Percentiles rank a stretch among this genome's conserved stretches.
Conservation (phyloP, 1,140 invertebrate species). For the Periplaneta americana region DNA sequence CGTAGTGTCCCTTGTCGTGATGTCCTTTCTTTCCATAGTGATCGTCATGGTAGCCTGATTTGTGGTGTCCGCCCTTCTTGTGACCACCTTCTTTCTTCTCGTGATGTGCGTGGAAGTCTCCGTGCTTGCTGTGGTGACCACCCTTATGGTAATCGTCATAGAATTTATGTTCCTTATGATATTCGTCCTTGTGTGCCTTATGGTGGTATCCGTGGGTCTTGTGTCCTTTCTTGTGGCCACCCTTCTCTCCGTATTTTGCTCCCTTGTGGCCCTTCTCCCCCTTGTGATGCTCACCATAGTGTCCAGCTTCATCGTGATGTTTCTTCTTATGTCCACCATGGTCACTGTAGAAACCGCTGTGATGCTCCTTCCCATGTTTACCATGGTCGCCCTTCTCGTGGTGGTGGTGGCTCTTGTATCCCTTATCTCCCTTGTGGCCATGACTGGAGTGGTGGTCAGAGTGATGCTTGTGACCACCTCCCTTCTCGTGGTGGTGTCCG, state of each 20-base stretch:
- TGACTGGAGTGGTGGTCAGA: slow-evolving; percentile 54
- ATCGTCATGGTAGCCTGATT: slow-evolving; percentile 61
- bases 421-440: slow-evolving; percentile 60
- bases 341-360: slow-evolving; percentile 54
- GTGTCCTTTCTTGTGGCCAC: slow-evolving; percentile 67
- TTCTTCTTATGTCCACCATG: slow-evolving; percentile 58
- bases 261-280: slow-evolving; percentile 57
- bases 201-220: slow-evolving; percentile 36
- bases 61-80: slow-evolving; percentile 64
- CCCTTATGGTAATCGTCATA: slow-evolving; percentile 77
- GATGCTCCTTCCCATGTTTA: slow-evolving; percentile 63
- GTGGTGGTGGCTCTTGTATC: slow-evolving; percentile 59
- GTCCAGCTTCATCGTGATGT: slow-evolving; percentile 48
- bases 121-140: slow-evolving; percentile 61
- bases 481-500: slow-evolving; percentile 37
- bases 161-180: slow-evolving; percentile 77
- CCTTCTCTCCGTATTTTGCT: slow-evolving; percentile 44
- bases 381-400: slow-evolving; percentile 63
- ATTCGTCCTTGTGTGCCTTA: slow-evolving; percentile 75
- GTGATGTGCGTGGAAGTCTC: slow-evolving; percentile 61
- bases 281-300: slow-evolving; percentile 41
- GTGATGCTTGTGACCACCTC: slow-evolving; percentile 57
- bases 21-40: slow-evolving; percentile 69
- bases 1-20: slow-evolving; percentile 66
- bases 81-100: slow-evolving; percentile 61